Evolutionary conservation across 2,113 vertebrate species (phyloP).

Genomic region (Muntiacus muntjak): DNA sequence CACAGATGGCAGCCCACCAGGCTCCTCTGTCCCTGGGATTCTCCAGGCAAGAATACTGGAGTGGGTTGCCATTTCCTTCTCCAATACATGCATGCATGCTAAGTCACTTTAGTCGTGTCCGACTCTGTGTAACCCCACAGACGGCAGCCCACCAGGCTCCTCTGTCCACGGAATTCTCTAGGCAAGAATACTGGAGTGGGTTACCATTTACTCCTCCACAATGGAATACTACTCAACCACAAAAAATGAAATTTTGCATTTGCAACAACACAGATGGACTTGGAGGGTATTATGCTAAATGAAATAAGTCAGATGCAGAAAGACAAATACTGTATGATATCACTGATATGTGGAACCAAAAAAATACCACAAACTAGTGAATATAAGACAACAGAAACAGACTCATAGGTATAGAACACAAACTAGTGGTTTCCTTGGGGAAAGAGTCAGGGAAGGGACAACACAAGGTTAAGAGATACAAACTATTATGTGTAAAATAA

Average conservation of each 20-base stretch:
- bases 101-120: fast-evolving
- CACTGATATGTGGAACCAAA: background rate
- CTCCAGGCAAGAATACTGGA: too few relatives aligned
- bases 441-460: background rate
- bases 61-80: too few relatives aligned
- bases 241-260: background rate
- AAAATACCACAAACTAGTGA: background rate
- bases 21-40: too few relatives aligned
- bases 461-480: background rate
- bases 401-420: background rate
- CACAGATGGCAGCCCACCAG: too few relatives aligned
- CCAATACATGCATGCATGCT: background rate
- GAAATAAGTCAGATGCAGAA: background rate
- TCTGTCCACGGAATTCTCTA: background rate
- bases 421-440: background rate
- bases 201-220: background rate
- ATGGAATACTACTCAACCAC: background rate
- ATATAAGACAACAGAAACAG: background rate
- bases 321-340: background rate
- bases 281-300: background rate
- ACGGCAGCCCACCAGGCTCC: background rate
- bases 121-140: background rate
- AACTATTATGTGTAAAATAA: background rate
- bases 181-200: background rate
- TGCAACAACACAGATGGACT: background rate